Percentiles rank a stretch among this genome's conserved stretches.
phyloP scores from a whole-genome alignment of 2,113 vertebrate genomes.

The Caracal caracal region DNA sequence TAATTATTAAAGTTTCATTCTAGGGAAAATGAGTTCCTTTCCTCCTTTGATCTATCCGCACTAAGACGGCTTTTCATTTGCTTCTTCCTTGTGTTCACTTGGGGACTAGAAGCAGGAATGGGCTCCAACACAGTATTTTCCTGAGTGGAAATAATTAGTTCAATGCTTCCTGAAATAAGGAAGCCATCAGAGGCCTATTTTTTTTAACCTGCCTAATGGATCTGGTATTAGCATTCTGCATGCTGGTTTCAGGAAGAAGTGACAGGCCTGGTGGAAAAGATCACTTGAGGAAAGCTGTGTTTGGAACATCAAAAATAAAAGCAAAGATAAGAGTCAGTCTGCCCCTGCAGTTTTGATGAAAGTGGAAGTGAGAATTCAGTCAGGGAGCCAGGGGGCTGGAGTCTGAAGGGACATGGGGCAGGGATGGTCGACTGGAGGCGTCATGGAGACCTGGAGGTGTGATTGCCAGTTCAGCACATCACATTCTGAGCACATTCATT shows the following conservation, averaged over 20 bases:
- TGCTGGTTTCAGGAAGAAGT: slow-evolving; percentile 51
- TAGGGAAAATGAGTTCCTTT: neutral
- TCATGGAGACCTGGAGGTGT: neutral
- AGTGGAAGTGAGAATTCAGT: neutral
- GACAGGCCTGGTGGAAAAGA: neutral
- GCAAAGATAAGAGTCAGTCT: neutral
- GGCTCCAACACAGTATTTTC: slow-evolving; percentile 55
- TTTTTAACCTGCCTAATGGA: slow-evolving; percentile 45
- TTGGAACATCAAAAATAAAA: slow-evolving; percentile 12
- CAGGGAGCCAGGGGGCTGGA: neutral
- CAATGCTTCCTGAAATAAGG: slow-evolving; percentile 70
- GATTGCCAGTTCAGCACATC: neutral
- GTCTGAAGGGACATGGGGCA: rapidly evolving
- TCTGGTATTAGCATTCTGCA: slow-evolving; percentile 40
- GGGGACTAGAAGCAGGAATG: slow-evolving; percentile 38
- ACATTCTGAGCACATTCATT: rapidly evolving
- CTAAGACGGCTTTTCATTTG: neutral
- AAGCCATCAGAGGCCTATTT: slow-evolving; percentile 53
- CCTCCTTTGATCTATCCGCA: neutral
- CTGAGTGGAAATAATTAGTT: slow-evolving; percentile 79
- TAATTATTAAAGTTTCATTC: neutral
- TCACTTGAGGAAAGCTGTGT: neutral
- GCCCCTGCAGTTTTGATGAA: neutral
- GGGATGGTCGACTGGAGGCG: rapidly evolving
- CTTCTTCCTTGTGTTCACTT: slow-evolving; percentile 46